phyloP scores from a whole-genome alignment of 2,888 invertebrate species.

The Sinodicranocentrus sp. region DNA sequence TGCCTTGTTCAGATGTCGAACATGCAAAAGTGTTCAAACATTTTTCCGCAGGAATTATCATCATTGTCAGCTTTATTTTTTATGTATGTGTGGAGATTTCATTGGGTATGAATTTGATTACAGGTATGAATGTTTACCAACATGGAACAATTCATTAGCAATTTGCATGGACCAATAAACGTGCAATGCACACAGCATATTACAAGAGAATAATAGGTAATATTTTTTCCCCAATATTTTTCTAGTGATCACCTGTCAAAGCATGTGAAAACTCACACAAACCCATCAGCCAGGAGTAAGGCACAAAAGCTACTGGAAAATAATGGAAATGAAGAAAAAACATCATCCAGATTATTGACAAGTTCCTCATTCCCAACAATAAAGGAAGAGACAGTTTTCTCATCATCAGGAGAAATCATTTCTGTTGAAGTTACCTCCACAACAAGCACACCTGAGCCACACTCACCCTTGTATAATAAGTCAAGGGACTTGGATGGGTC shows the following conservation, averaged over 20 bases:
- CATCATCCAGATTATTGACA: constrained; percentile 31
- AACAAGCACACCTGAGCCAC: constrained; percentile 72
- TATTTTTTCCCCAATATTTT: neutral
- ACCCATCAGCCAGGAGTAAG: constrained; percentile 71
- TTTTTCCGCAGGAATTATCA: neutral
- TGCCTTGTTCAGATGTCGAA: too few species aligned
- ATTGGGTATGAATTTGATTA: neutral
- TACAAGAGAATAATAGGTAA: neutral
- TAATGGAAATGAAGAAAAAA: constrained; percentile 39
- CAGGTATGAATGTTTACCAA: neutral
- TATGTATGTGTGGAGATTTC: constrained; percentile 14
- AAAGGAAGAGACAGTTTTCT: constrained; percentile 24
- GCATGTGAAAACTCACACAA: constrained; percentile 81
- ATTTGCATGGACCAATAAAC: neutral
- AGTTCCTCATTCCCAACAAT: constrained; percentile 34
- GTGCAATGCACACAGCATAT: neutral
- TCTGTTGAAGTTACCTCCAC: constrained; percentile 69
- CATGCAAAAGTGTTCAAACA: too few species aligned
- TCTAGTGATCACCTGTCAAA: constrained; percentile 80
- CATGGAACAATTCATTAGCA: neutral
- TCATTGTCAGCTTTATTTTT: neutral
- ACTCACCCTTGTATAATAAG: constrained; percentile 14
- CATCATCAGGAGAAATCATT: constrained; percentile 43
- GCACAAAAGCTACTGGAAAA: constrained; percentile 61
- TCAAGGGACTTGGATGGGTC: constrained; percentile 29